Conservation (phyloP, 2,888 invertebrate species). For the Branchipolynoe longqiensis region DNA sequence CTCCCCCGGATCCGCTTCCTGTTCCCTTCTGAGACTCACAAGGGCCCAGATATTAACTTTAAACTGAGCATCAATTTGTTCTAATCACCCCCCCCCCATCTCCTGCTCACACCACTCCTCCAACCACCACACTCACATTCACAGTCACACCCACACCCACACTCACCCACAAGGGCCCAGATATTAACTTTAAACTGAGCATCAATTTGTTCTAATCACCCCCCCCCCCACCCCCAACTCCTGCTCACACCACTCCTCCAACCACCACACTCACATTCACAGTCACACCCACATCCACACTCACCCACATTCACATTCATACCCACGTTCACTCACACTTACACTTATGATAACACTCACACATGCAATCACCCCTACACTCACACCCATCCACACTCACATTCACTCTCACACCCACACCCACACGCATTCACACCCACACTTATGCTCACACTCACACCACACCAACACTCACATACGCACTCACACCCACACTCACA, state of each 20-base stretch:
- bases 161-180: not conserved
- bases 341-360: no score
- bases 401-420: no score
- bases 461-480: no score
- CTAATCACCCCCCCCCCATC: conserved; percentile 4
- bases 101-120: not conserved
- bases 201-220: conserved; percentile 43
- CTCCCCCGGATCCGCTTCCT: not conserved
- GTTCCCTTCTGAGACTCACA: not conserved
- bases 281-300: no score
- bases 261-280: not conserved
- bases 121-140: not conserved
- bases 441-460: no score
- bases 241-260: not conserved
- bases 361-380: no score
- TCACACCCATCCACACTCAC: no score
- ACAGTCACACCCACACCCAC: no score
- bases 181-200: conserved; percentile 45
- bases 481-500: no score
- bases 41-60: conserved; percentile 5
- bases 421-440: no score
- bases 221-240: not conserved
- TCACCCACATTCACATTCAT: no score
- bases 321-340: no score
- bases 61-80: conserved; percentile 52